Base-by-base conservation (phyloP, 2,888 invertebrate genomes). In the Aleiodes testaceus region DNA sequence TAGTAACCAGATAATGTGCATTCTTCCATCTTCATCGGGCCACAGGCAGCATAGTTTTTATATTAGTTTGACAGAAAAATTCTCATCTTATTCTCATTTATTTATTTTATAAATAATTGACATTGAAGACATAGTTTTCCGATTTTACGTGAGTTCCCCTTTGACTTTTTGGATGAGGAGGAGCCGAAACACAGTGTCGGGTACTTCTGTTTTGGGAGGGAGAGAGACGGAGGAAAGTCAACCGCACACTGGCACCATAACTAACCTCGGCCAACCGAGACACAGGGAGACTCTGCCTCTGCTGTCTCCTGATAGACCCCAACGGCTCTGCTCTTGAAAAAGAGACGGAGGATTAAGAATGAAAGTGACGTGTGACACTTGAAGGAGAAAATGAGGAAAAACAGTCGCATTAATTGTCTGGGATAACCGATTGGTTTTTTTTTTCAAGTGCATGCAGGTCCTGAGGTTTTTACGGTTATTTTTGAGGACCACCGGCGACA, bases 151-250 rank as follows among this genome's bases (percentile, higher is more conserved):
- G 84, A 84, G 85, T 87, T 87, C 81, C 80, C 84, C 84, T 85
- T 85, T 85, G 85, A 86, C 87, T 87, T 86, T 87, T 86, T 84
- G 3, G 87, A 87, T 84, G 26, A 80, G 85, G 85, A 84, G 85
- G 83, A 81, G 84, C 85, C 81, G 85, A 45, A 22, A 36, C 36
- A 36, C 45, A 45, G 85, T 83, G 79, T 85, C 82, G 81, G 85
- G 86, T 87, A 86, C 83, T 86, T 85, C 81, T 84, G 84, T 81
- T 36, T 42, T 14, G 59, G 18, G 80, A 73, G 75, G 75, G n/a
- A 61, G 7, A 44, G 61, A 45, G 22, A 63, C 5, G 44, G 61
- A 63, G 20, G n/a, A 63, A 20, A 7, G 44, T 75, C 74, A 78
- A 76, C 72, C 75, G 69, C 75, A 55, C 53, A 79, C 79, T 79